Evolutionary conservation across 2,888 invertebrate genomes (phyloP), one percentile per base, ranked within the genome.

Genomic region (Macrophya alboannulata): DNA sequence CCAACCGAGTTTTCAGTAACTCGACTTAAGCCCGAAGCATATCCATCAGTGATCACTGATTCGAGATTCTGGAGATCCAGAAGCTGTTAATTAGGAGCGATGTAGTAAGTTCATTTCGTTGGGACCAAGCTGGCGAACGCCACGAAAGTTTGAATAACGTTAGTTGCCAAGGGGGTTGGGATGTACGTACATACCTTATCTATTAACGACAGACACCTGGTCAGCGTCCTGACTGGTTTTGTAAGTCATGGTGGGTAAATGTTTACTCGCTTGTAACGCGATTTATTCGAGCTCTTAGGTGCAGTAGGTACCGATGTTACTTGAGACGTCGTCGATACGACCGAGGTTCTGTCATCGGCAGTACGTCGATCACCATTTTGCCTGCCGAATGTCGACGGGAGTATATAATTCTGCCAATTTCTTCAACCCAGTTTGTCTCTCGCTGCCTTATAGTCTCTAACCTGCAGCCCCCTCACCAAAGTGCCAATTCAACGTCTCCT

Each of bases 181-280:
- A 31, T 10, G 31, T 31, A 43, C 21, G 62, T n/a, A n/a, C n/a
- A n/a, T 12, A 62, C 40, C 40, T 81, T 81, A 81, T 81, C 79
- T 62, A 43, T 81, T 81, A 59, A 81, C 21, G 79, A 40, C 79
- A 81, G 79, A 59, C 79, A 81, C 79, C 79, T 81, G 72, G 72
- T n/a, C 43, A 21, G 21, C 43, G 72, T 21, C 43, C 17, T 9
- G n/a, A 21, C 72, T 43, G 72, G n/a, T 31, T 8, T 31, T 8
- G 77, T 51, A 1, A 9, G 25, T 5, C 45, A 43, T 2, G 40
- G 6, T 71, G 9, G 37, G 15, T 21, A 12, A 21, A 9, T 12
- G 1, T 2, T 12, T 48, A 21, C 21, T 43, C 25, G 48, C 9
- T 74, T 45, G n/a, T 25, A 74, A 25, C 48, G 25, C 10, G 71